Evolutionary conservation across 2,888 invertebrate species (phyloP).

Genomic region (Galeopsomyia nigrocyanea): DNA sequence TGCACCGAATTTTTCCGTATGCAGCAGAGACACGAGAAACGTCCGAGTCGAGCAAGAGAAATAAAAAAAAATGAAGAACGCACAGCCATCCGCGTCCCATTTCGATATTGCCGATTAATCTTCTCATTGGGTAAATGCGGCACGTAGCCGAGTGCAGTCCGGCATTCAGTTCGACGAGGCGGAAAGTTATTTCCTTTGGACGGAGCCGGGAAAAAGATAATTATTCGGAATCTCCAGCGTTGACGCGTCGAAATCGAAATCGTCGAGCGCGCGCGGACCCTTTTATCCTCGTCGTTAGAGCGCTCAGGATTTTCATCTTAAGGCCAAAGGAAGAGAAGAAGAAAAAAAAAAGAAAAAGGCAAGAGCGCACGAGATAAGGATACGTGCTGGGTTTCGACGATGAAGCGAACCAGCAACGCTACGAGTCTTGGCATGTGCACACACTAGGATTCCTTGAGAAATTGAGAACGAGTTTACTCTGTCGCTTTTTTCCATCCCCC

Average conservation of each 20-base stretch:
- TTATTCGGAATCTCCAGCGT: slow-evolving; percentile 33
- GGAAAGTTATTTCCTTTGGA: slow-evolving; percentile 29
- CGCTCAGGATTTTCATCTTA: slow-evolving; percentile 47
- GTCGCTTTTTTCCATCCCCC: slow-evolving; percentile 1
- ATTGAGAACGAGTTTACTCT: slow-evolving; percentile 30
- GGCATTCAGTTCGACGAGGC: slow-evolving; percentile 11
- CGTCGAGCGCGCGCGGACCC: not conserved
- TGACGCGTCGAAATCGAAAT: slow-evolving; percentile 28
- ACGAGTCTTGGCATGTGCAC: not conserved
- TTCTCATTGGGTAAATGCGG: slow-evolving; percentile 22
- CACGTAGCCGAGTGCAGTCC: slow-evolving; percentile 37
- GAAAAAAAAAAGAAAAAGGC: too few relatives aligned
- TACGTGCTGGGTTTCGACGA: slow-evolving; percentile 54
- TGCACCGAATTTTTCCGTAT: too few relatives aligned
- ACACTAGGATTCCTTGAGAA: slow-evolving; percentile 41
- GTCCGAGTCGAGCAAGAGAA: not conserved
- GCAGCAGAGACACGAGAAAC: not conserved
- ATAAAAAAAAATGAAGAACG: slow-evolving; percentile 10
- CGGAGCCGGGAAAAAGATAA: slow-evolving; percentile 21
- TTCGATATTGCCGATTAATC: slow-evolving; percentile 38
- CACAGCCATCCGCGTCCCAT: not conserved
- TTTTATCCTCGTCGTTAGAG: slow-evolving; percentile 42
- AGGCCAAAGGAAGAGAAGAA: slow-evolving; percentile 37
- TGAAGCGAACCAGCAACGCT: slow-evolving; percentile 23
- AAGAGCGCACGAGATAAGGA: slow-evolving; percentile 49